phyloP scores from a whole-genome alignment of 1,140 invertebrate genomes.

The Luehdorfia chinensis region DNA sequence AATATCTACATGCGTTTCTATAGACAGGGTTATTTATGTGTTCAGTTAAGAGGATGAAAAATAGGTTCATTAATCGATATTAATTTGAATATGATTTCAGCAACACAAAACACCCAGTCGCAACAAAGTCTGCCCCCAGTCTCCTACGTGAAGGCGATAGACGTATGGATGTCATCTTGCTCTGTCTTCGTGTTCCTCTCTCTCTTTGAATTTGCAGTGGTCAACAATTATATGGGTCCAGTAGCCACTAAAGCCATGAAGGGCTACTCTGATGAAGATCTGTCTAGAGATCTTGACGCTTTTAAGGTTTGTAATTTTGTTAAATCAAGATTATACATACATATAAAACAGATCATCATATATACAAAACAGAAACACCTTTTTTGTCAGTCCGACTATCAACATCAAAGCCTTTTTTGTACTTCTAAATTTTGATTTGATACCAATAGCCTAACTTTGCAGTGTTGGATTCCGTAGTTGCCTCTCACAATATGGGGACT shows the following conservation, averaged over 20 bases:
- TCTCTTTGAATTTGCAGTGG: constrained; percentile 94
- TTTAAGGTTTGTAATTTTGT: constrained; percentile 80
- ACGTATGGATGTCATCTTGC: constrained; percentile 96
- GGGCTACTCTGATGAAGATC: constrained; percentile 92
- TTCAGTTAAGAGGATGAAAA: no score
- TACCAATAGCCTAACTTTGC: no score
- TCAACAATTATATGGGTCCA: constrained; percentile 94
- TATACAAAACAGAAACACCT: no score
- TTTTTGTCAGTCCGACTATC: not conserved
- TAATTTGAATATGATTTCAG: constrained; percentile 64
- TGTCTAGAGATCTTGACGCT: constrained; percentile 84
- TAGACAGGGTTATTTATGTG: no score
- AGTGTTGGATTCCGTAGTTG: no score
- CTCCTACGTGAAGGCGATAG: constrained; percentile 94
- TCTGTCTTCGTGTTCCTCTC: constrained; percentile 96
- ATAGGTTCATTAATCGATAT: no score
- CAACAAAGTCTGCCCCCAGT: constrained; percentile 93
- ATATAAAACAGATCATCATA: no score
- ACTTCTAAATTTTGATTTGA: no score
- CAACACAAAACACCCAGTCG: constrained; percentile 93
- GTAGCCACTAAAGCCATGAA: constrained; percentile 93
- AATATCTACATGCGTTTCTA: no score
- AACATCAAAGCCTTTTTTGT: not conserved
- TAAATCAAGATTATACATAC: no score
- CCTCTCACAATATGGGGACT: no score